Evolutionary conservation across 1,140 invertebrate species (phyloP), one percentile per base, ranked within the genome.

Genomic region (Bombus difficillimus): DNA sequence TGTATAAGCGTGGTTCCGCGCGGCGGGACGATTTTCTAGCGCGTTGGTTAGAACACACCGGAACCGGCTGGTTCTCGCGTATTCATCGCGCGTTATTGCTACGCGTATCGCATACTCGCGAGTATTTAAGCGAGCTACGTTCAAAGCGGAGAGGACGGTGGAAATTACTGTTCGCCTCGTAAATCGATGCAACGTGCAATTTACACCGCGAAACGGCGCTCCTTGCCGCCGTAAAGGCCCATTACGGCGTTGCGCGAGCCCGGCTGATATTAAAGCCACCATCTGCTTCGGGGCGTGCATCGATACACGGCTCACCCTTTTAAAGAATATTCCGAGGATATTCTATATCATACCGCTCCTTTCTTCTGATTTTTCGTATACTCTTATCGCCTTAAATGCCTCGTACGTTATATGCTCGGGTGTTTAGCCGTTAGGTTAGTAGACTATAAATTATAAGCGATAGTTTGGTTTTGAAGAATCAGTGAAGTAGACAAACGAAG

Each of bases 141-240:
- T 37, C 59, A 59, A n/a, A 25, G 71, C 59, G 59, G 8, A 73
- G 68, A 85, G 81, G 79, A 88, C 32, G 87, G 37, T 89, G 88
- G 88, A 89, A 86, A 89, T 89, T 89, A 85, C 87, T 81, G 83
- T 81, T 88, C 88, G 88, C 87, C 88, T 88, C 83, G 83, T 88
- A 88, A 88, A 89, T 89, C 88, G 88, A 89, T 57, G 86, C 59
- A 66, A 85, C 73, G 76, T 69, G 86, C 77, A 85, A 89, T 89
- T 88, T 89, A 77, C 88, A 89, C 88, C 86, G 82, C 74, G 81
- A 83, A 83, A 78, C 74, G 81, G 2, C 34, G 47, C 81, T 76
- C 28, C 59, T 77, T 39, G 73, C 62, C 43, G 73, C 64, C 64
- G 68, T 83, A 83, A 83, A 83, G 43, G 34, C 34, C 74, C 81